A percentile compares a stretch with the other conserved stretches of the same genome.
Evolutionary conservation across 2,888 invertebrate species (phyloP).

Genomic region (Leucania comma): DNA sequence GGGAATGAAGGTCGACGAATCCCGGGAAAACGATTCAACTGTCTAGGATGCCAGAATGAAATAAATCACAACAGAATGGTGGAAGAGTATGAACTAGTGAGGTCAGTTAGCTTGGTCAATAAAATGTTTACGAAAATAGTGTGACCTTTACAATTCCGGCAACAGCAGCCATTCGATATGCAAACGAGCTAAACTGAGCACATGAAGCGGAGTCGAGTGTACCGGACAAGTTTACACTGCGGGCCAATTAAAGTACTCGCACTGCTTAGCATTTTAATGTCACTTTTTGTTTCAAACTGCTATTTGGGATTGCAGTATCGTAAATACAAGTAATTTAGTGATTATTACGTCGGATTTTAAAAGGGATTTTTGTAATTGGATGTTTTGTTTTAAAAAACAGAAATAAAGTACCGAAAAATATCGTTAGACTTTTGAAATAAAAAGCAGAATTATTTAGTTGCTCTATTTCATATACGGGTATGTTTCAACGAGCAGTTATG

Average conservation of each 20-base stretch:
- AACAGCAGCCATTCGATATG: slow-evolving; percentile 40
- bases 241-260: slow-evolving; percentile 28
- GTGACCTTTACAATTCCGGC: slow-evolving; percentile 15
- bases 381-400: not conserved
- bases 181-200: slow-evolving; percentile 33
- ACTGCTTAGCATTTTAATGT: slow-evolving; percentile 45
- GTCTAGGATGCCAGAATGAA: not conserved
- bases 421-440: not conserved
- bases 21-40: not conserved
- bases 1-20: not conserved
- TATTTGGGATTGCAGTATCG: slow-evolving; percentile 25
- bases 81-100: not conserved
- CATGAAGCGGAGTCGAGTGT: slow-evolving; percentile 12
- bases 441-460: too few relatives aligned
- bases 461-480: not conserved
- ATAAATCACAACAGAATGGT: too few relatives aligned
- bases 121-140: slow-evolving; percentile 26
- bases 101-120: slow-evolving; percentile 8
- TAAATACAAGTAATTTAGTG: slow-evolving; percentile 18
- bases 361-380: not conserved
- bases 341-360: slow-evolving; percentile 13
- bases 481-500: not conserved
- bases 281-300: slow-evolving; percentile 46
- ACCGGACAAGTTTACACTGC: slow-evolving; percentile 38
- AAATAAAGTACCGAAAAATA: not conserved